Conservation (phyloP, 1,140 invertebrate genomes). For the Varroa destructor region DNA sequence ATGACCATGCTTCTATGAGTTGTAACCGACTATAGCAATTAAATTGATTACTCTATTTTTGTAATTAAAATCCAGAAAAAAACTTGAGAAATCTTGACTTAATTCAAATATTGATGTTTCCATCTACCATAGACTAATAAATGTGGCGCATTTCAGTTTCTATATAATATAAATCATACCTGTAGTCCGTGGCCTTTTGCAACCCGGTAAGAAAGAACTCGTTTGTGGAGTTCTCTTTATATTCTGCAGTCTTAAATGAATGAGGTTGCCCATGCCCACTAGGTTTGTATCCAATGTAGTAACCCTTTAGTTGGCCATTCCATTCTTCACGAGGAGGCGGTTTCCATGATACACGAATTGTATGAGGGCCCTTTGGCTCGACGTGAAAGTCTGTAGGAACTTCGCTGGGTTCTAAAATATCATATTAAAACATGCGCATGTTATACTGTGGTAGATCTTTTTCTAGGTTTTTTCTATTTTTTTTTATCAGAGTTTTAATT, state of each 20-base stretch:
- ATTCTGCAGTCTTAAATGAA: conserved; percentile 80
- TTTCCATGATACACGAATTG: conserved; percentile 82
- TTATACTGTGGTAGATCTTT: too few species aligned
- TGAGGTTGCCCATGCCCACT: conserved; percentile 74
- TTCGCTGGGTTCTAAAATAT: conserved; percentile 38
- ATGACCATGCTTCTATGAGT: too few species aligned
- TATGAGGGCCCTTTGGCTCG: conserved; percentile 78
- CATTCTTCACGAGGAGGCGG: conserved; percentile 71
- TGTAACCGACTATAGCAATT: too few species aligned
- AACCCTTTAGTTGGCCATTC: conserved; percentile 82
- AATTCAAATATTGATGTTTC: too few species aligned
- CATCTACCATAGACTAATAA: too few species aligned
- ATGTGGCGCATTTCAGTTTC: too few species aligned
- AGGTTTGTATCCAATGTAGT: conserved; percentile 67
- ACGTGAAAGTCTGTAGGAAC: conserved; percentile 57
- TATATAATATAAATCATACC: conserved; percentile 25
- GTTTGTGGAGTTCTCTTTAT: conserved; percentile 54
- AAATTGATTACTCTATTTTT: too few species aligned
- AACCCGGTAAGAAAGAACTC: conserved; percentile 34
- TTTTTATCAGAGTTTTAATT: too few species aligned
- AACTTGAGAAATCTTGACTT: too few species aligned
- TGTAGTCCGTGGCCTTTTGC: conserved; percentile 33
- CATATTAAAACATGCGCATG: conserved; percentile 5
- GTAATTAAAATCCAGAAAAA: too few species aligned
- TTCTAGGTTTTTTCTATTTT: too few species aligned